Evolutionary conservation across 2,797 vertebrate genomes (phyloP), one percentile per base, ranked within the genome.

Genomic region (Hydrolagus colliei): DNA sequence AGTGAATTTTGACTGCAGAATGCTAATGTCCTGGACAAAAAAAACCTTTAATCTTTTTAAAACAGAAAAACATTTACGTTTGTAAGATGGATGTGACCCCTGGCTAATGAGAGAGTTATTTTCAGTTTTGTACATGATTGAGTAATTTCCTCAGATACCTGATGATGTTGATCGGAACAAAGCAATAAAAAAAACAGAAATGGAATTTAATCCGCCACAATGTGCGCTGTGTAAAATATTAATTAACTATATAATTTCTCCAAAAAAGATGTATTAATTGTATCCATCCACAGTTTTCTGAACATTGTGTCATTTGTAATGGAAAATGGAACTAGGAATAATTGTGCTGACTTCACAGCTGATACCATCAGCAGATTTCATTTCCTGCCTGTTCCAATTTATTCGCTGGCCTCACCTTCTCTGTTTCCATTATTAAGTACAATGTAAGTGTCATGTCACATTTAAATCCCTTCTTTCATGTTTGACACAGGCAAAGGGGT

Each of bases 371-470:
- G 32, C 32, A 84, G 18, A 71, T 71, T 84, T 68, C 52, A 67
- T 84, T 27, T 35, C 16, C 22, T 84, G 79, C 65, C 79, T 71
- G 79, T 68, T 84, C 71, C 79, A 84, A 84, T 84, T 84, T 84
- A 84, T 32, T 84, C 63, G 14, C 27, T 68, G 32, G 71, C 16
- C 71, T 84, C 79, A 84, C 16, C 79, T 71, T 71, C 52, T 67
- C 79, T 84, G 79, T 71, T 84, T 52, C 79, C 65, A 52, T 68
- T 84, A 68, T 71, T 84, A 84, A 84, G 65, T 41, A 71, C 65
- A 71, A 11, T 84, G 79, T 35, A 84, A 84, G 65, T 84, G 65
- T 84, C 79, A 84, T 71, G 65, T 84, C 79, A 84, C 16, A 84
- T 84, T 84, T 84, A 41, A 84, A 27, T 12, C 71, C 65, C 9